Percentiles rank a stretch among this genome's conserved stretches.
Evolutionary conservation across 2,888 invertebrate genomes (phyloP).

Genomic region (Ormyrus rosae): DNA sequence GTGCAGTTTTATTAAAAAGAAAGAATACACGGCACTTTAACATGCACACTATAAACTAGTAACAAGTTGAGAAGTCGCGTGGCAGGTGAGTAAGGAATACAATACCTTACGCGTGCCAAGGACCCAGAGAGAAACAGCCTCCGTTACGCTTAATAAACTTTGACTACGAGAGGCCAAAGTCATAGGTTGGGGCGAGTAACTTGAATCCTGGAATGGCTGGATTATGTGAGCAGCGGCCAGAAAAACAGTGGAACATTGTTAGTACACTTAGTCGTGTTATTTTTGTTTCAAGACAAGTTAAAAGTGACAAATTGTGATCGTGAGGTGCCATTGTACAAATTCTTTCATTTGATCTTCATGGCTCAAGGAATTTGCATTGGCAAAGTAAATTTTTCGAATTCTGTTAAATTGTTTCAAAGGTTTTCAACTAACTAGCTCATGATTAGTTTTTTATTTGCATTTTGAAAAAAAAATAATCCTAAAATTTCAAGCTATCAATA

Average conservation of each 20-base stretch:
- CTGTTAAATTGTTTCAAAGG: too few relatives aligned
- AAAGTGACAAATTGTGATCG: constrained; percentile 40
- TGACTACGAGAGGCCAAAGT: constrained; percentile 76
- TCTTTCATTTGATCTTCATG: neutral
- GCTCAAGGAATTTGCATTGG: too few relatives aligned
- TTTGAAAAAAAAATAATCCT: neutral
- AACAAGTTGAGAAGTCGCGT: constrained; percentile 57
- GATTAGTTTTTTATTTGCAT: too few relatives aligned
- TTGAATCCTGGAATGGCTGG: constrained; percentile 81
- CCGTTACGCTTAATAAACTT: constrained; percentile 93
- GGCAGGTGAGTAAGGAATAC: constrained; percentile 72
- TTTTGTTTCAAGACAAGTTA: constrained; percentile 36
- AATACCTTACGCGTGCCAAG: constrained; percentile 94
- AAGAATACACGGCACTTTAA: constrained; percentile 31
- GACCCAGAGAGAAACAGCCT: constrained; percentile 95
- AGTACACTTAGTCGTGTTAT: constrained; percentile 44
- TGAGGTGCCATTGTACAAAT: constrained; percentile 36
- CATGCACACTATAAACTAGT: constrained; percentile 41
- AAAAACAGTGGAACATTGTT: constrained; percentile 59
- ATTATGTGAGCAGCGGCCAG: constrained; percentile 67
- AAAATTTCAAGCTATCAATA: neutral
- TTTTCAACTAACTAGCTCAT: too few relatives aligned
- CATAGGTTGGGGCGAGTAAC: constrained; percentile 81
- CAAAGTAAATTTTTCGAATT: too few relatives aligned
- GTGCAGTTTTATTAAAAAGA: constrained; percentile 23